Percentiles rank a stretch among this genome's conserved stretches.
Evolutionary conservation across 2,888 invertebrate species (phyloP).

Genomic region (Octonoba sinensis): DNA sequence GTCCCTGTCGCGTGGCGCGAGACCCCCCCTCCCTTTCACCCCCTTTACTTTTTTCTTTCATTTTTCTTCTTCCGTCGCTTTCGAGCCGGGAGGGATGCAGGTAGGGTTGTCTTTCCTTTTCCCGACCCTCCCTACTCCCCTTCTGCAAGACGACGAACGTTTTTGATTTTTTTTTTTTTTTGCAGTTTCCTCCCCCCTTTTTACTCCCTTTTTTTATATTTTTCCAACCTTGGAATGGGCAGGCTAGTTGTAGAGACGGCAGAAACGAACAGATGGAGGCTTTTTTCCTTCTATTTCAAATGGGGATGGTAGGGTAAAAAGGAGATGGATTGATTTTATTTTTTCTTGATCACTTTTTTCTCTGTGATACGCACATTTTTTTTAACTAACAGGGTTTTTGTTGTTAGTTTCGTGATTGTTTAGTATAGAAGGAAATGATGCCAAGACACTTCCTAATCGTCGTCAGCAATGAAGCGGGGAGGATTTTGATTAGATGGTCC

Average conservation of each 20-base stretch:
- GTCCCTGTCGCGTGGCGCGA: slow-evolving; percentile 41
- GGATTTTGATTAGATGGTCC: too few species aligned
- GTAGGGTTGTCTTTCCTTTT: slow-evolving; percentile 20
- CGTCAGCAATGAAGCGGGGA: too few species aligned
- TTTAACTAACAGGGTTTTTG: neutral
- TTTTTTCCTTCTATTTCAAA: slow-evolving; percentile 8
- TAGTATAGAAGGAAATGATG: too few species aligned
- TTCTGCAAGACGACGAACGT: slow-evolving; percentile 21
- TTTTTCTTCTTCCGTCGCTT: slow-evolving; percentile 37
- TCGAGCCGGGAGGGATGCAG: neutral
- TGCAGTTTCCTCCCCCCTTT: neutral
- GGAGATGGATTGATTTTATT: slow-evolving; percentile 46
- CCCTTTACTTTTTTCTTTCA: slow-evolving; percentile 10
- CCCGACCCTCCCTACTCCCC: neutral
- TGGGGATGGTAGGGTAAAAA: slow-evolving; percentile 33
- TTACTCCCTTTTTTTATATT: neutral
- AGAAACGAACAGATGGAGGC: slow-evolving; percentile 21
- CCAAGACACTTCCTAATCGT: too few species aligned
- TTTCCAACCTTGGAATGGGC: slow-evolving; percentile 24
- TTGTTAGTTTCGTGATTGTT: neutral
- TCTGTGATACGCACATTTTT: neutral
- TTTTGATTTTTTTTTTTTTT: slow-evolving; percentile 16
- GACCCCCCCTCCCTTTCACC: slow-evolving; percentile 20
- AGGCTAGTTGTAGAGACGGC: neutral
- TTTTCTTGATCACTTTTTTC: neutral